Evolutionary conservation across 2,888 invertebrate species (phyloP).

Genomic region (Cataglyphis altisquamis): DNA sequence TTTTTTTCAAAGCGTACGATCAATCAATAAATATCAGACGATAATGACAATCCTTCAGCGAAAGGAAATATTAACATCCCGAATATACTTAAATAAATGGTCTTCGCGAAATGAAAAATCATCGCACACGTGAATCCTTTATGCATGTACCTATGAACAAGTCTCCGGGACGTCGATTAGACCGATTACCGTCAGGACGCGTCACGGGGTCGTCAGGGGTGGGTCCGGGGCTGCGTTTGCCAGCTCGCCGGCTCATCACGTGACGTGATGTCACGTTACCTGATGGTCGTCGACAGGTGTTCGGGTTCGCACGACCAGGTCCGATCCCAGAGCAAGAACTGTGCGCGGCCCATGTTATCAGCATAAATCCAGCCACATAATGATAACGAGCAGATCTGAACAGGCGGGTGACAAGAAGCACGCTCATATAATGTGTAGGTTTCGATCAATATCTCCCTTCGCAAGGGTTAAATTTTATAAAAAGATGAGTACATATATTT

Average conservation of each 20-base stretch:
- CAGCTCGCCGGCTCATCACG: constrained; percentile 71
- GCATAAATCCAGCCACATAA: constrained; percentile 73
- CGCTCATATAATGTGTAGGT: constrained; percentile 36
- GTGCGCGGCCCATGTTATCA: constrained; percentile 62
- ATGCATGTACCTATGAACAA: constrained; percentile 51
- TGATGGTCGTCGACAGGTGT: constrained; percentile 75
- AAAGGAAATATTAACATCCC: background rate
- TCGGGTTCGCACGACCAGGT: constrained; percentile 72
- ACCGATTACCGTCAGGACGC: constrained; percentile 59
- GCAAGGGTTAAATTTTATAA: background rate
- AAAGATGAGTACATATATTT: background rate
- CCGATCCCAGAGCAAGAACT: constrained; percentile 53
- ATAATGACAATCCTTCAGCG: background rate
- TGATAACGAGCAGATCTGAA: constrained; percentile 70
- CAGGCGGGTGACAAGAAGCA: constrained; percentile 54
- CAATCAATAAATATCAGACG: background rate
- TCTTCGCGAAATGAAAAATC: constrained; percentile 19
- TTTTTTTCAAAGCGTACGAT: background rate
- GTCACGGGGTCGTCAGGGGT: constrained; percentile 53
- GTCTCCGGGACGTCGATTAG: constrained; percentile 79
- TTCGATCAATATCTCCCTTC: constrained; percentile 11
- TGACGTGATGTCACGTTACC: constrained; percentile 82
- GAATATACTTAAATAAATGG: background rate
- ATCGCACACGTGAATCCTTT: constrained; percentile 38
- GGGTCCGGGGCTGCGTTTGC: constrained; percentile 54